Percentiles rank a stretch among this genome's conserved stretches.
Evolutionary conservation across 2,888 invertebrate genomes (phyloP).

Genomic region (Drosophila conformis): DNA sequence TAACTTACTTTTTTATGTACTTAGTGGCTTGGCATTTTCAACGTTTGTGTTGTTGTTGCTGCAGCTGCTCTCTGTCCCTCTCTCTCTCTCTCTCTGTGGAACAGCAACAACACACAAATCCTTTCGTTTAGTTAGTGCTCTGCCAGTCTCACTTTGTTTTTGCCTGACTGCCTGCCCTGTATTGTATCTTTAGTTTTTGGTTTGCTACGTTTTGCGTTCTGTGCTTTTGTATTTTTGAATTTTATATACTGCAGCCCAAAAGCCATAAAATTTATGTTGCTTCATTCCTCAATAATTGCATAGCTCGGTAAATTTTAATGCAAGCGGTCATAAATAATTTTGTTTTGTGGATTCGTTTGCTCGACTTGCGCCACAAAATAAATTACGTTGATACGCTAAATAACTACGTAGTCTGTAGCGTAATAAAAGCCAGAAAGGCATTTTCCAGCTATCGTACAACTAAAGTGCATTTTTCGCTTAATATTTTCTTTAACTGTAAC

Average conservation of each 20-base stretch:
- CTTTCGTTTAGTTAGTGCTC: conserved; percentile 56
- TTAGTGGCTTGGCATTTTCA: conserved; percentile 71
- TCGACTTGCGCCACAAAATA: conserved; percentile 63
- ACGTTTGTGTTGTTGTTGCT: conserved; percentile 18
- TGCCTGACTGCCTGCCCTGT: conserved; percentile 21
- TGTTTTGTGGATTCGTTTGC: conserved; percentile 58
- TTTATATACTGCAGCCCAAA: conserved; percentile 52
- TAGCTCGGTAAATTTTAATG: conserved; percentile 81
- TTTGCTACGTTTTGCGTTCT: conserved; percentile 17
- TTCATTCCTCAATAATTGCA: conserved; percentile 81
- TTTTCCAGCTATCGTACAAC: conserved; percentile 64
- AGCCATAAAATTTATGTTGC: conserved; percentile 77
- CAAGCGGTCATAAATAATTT: conserved; percentile 81
- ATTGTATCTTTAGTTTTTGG: conserved; percentile 8
- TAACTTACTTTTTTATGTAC: conserved; percentile 78
- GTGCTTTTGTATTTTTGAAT: conserved; percentile 44
- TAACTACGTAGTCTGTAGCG: conserved; percentile 59
- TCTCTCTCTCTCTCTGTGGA: conserved; percentile 4
- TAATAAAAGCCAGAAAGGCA: conserved; percentile 65
- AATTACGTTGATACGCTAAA: conserved; percentile 72
- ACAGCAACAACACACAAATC: conserved; percentile 67
- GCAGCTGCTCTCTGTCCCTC: background rate
- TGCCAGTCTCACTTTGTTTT: conserved; percentile 29
- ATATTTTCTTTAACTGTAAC: conserved; percentile 72
- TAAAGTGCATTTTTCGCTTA: conserved; percentile 75